These are phyloP conservation scores for Lasioglossum lativentre DNA, from an alignment of 2,888 invertebrate species.

Conservation along the genomic window DNA sequence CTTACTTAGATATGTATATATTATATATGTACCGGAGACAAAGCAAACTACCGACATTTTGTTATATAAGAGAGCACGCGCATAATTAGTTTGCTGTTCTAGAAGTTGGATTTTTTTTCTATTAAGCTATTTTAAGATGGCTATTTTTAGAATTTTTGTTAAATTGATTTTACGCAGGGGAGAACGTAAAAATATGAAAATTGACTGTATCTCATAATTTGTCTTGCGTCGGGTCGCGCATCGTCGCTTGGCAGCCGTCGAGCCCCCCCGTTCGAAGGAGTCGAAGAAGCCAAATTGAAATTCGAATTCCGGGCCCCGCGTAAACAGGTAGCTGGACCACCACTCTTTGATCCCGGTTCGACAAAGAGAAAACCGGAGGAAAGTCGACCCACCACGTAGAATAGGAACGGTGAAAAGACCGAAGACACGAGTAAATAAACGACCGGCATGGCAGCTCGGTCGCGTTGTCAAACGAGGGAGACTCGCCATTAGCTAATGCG, in stretches of 20 bases:
- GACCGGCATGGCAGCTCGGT: constrained; percentile 35
- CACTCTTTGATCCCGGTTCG: constrained; percentile 9
- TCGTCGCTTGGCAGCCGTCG: neutral
- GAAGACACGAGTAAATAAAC: constrained; percentile 67
- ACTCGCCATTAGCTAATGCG: constrained; percentile 62
- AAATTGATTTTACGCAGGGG: neutral
- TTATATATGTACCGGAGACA: no score
- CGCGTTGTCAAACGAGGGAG: constrained; percentile 63
- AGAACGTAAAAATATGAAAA: neutral
- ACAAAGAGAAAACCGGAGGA: constrained; percentile 19
- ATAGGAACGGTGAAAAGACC: constrained; percentile 43
- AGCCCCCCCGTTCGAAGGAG: neutral
- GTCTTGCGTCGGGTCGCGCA: no score
- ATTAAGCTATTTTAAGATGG: no score
- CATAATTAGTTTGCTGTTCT: no score
- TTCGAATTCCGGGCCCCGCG: neutral
- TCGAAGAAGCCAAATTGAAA: neutral
- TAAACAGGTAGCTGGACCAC: constrained; percentile 11
- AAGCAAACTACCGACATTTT: neutral
- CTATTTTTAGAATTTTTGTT: no score
- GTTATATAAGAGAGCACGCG: neutral
- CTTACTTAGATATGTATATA: no score
- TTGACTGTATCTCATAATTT: neutral
- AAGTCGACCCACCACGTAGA: constrained; percentile 12
- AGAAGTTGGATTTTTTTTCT: no score